Evolutionary conservation across 2,888 invertebrate species (phyloP).

Genomic region (Bedellia somnulentella): DNA sequence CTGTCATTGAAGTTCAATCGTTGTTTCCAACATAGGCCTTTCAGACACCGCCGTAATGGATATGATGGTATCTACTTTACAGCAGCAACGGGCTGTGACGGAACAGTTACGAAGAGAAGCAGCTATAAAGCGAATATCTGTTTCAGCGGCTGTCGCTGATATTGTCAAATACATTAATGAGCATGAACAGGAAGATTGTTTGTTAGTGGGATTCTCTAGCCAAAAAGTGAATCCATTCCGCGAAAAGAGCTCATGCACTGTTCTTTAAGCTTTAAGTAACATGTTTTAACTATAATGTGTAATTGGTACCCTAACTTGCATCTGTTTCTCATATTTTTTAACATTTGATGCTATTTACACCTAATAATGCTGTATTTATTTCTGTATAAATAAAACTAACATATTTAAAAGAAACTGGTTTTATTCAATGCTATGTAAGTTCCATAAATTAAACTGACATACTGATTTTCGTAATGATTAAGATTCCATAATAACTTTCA

Average conservation of each 20-base stretch:
- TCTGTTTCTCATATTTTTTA: too few species aligned
- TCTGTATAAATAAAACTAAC: too few species aligned
- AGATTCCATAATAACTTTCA: too few species aligned
- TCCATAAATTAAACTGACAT: too few species aligned
- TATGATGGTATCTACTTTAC: slow-evolving; percentile 91
- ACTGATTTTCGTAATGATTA: too few species aligned
- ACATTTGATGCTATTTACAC: too few species aligned
- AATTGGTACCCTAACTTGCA: too few species aligned
- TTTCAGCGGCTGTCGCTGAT: slow-evolving; percentile 89
- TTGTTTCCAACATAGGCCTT: slow-evolving; percentile 77
- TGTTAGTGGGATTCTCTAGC: slow-evolving; percentile 90
- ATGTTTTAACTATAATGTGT: too few species aligned
- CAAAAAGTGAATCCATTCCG: slow-evolving; percentile 95
- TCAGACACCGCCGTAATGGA: slow-evolving; percentile 89
- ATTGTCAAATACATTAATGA: slow-evolving; percentile 89
- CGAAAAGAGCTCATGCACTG: slow-evolving; percentile 86
- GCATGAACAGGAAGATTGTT: slow-evolving; percentile 90
- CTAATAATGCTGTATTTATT: too few species aligned
- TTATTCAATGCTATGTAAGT: too few species aligned
- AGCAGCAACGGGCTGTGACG: slow-evolving; percentile 91
- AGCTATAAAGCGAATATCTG: slow-evolving; percentile 80
- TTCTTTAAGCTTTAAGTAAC: slow-evolving; percentile 63
- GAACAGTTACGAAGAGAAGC: slow-evolving; percentile 93
- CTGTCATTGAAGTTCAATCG: slow-evolving; percentile 25
- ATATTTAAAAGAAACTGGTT: too few species aligned